These are phyloP conservation scores for Pediacus dermestoides DNA, from an alignment of 2,888 invertebrate genomes.

Conservation along the genomic window DNA sequence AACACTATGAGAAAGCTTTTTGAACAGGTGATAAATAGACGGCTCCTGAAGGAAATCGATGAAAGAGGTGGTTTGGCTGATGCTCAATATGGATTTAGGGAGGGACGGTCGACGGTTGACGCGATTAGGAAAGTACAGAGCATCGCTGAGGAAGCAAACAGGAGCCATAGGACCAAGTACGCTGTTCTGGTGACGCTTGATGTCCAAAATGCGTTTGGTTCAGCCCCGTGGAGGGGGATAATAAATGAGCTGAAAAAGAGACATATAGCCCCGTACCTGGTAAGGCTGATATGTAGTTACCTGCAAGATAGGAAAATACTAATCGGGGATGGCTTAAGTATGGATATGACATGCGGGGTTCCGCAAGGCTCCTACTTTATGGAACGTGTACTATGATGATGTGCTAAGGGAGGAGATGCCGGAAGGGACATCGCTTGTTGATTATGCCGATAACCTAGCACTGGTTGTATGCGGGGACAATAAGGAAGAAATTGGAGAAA, in stretches of 20 bases:
- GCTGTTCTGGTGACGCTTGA: too few relatives aligned
- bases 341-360: not conserved
- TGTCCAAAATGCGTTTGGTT: too few relatives aligned
- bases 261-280: not conserved
- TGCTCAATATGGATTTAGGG: not conserved
- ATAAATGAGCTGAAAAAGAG: not conserved
- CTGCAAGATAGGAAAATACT: not conserved
- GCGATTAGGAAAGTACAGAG: not conserved
- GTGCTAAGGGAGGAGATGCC: not conserved
- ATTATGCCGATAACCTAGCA: slow-evolving; percentile 1
- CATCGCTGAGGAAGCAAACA: not conserved
- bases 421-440: not conserved
- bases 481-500: not conserved
- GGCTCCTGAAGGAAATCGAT: not conserved
- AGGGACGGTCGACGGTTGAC: not conserved
- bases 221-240: not conserved
- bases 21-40: not conserved
- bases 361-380: not conserved
- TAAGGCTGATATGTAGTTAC: not conserved
- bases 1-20: not conserved
- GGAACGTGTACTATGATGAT: not conserved
- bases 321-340: not conserved
- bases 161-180: too few relatives aligned
- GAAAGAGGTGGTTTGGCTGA: slow-evolving; percentile 1
- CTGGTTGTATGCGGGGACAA: not conserved